Conservation (phyloP, 1,140 invertebrate genomes). For the Heliothis virescens region DNA sequence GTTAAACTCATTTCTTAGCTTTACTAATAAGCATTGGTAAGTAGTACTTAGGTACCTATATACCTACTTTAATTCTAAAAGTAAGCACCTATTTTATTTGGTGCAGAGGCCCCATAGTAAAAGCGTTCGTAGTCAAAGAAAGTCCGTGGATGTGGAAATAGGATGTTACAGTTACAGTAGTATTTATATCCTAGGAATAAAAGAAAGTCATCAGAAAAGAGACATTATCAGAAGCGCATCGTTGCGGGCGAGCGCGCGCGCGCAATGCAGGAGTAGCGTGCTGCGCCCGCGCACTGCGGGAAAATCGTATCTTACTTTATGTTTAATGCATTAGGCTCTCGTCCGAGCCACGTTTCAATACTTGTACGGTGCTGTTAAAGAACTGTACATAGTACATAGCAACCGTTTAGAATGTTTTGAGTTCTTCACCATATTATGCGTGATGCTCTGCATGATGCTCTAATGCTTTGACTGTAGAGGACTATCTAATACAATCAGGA, state of each 20-base stretch:
- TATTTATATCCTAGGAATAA: slow-evolving; percentile 47
- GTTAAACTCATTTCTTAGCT: too few species aligned
- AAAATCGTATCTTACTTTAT: slow-evolving; percentile 80
- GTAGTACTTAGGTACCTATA: too few species aligned
- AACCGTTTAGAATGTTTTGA: slow-evolving; percentile 52
- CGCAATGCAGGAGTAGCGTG: slow-evolving; percentile 78
- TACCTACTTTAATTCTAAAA: too few species aligned
- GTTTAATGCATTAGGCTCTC: slow-evolving; percentile 71
- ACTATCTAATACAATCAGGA: not conserved
- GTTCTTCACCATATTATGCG: not conserved
- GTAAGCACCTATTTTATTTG: too few species aligned
- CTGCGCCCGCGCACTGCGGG: slow-evolving; percentile 60
- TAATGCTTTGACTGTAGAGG: not conserved
- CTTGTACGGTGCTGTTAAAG: slow-evolving; percentile 55
- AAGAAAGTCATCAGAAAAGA: slow-evolving; percentile 77
- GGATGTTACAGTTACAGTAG: slow-evolving; percentile 28
- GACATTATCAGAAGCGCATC: slow-evolving; percentile 66
- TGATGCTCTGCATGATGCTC: not conserved
- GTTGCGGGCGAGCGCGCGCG: slow-evolving; percentile 72
- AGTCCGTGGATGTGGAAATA: not conserved
- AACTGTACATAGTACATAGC: slow-evolving; percentile 55
- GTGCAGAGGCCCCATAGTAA: too few species aligned
- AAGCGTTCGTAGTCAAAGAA: too few species aligned
- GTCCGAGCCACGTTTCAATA: slow-evolving; percentile 54
- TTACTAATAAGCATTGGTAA: too few species aligned